Evolutionary conservation across 1,140 invertebrate genomes (phyloP).

Genomic region (Drosophila bocki): DNA sequence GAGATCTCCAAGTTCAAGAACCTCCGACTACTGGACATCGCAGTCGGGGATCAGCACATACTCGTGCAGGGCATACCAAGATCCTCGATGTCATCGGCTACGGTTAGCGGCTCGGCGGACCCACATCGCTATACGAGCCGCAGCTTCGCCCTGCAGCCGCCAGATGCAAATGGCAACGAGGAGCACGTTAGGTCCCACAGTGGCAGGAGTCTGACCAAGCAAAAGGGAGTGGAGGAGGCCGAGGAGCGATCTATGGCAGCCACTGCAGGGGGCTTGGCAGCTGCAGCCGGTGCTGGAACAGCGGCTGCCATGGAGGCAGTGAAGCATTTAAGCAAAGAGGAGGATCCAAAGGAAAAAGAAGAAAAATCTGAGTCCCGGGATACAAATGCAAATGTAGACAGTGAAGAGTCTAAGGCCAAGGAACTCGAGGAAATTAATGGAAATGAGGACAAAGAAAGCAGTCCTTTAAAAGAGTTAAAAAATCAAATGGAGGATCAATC

Average conservation of each 20-base stretch:
- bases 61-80: conserved; percentile 80
- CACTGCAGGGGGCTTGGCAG: conserved; percentile 21
- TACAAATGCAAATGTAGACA: conserved; percentile 24
- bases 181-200: conserved; percentile 46
- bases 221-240: conserved; percentile 43
- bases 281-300: conserved; percentile 36
- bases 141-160: conserved; percentile 61
- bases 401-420: not conserved
- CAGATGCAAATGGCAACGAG: conserved; percentile 52
- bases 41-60: conserved; percentile 80
- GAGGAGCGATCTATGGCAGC: conserved; percentile 33
- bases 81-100: conserved; percentile 62
- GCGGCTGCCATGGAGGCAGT: conserved; percentile 64
- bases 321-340: conserved; percentile 48
- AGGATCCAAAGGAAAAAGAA: conserved; percentile 3
- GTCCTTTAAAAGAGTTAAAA: not conserved
- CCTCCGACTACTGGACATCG: conserved; percentile 75
- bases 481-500: conserved; percentile 1
- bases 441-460: not conserved
- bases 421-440: conserved; percentile 23
- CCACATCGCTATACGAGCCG: conserved; percentile 61
- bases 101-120: conserved; percentile 46
- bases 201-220: conserved; percentile 56
- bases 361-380: conserved; percentile 3
- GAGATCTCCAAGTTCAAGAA: conserved; percentile 84